Base-by-base conservation (phyloP, 2,888 invertebrate genomes). In the Reticulitermes lucifugus region DNA sequence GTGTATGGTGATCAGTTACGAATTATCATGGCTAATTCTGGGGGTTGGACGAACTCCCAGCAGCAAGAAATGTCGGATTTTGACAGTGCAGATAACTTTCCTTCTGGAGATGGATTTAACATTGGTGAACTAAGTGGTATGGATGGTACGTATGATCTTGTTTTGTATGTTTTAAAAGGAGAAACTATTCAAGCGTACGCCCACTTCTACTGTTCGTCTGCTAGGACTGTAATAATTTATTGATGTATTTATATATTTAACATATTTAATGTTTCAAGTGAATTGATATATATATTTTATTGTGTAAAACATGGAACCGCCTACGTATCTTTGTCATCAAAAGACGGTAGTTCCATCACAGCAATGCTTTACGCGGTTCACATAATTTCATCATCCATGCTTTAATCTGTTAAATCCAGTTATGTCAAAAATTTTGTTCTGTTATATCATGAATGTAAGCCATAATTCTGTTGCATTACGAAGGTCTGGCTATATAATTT, bases 121-220 rank as follows among this genome's bases (percentile, higher is more conserved):
- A 91, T 95, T 59, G 93, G 93, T 87, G 95, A 95, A 89, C 92
- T 95, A 79, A 92, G 93, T 88, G 95, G 94, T 89, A 93, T 95
- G 88, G 95, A 95, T 91, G 95, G 95, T 95, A 92, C 91, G 91
- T 90, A 86, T 83, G 79, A 77, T 4, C n/a, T n/a, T 22, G 35
- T 46, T 46, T 1, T 41, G 77, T 77, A n/a, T 46, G n/a, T 65
- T 81, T 18, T n/a, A 12, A 65, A 65, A 73, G 41, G 7, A 14
- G 12, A 21, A 35, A 35, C 21, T 73, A 14, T 41, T 73, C 12
- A 35, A 35, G 14, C 1, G 73, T 21, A 73, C 73, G 21, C 73
- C 73, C 73, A 73, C 73, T 4, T 35, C 12, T 21, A 41, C 25
- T 10, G 21, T 35, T 73, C 73, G 73, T 73, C 73, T 73, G 73